A percentile compares a stretch with the other conserved stretches of the same genome.
These are phyloP conservation scores for Hestina assimilis DNA, from an alignment of 1,140 invertebrate genomes.

Conservation along the genomic window DNA sequence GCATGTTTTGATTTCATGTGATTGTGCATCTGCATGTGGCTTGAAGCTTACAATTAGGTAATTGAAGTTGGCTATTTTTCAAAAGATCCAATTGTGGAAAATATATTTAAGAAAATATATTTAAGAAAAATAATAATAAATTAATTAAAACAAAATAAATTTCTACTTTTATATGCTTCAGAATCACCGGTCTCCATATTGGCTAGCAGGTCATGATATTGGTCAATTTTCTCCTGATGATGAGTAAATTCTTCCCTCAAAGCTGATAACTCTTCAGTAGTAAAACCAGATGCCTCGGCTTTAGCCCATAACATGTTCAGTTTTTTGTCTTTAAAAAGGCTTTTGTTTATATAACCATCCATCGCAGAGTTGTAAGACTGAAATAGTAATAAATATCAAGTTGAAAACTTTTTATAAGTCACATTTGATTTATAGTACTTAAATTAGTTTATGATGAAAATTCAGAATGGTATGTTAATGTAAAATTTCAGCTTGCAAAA, in stretches of 20 bases:
- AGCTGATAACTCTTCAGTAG: slow-evolving; percentile 87
- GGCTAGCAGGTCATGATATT: slow-evolving; percentile 89
- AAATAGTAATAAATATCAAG: slow-evolving; percentile 5
- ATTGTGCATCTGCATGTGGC: too few species aligned
- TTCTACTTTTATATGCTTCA: slow-evolving; percentile 82
- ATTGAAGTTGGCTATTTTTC: too few species aligned
- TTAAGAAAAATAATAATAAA: background rate
- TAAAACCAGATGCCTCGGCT: slow-evolving; percentile 91
- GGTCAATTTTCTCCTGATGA: slow-evolving; percentile 95
- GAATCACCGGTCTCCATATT: slow-evolving; percentile 80
- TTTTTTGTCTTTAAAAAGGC: slow-evolving; percentile 93
- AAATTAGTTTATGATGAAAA: too few species aligned
- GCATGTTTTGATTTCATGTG: too few species aligned
- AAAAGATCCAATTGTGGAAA: too few species aligned
- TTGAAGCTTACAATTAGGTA: too few species aligned
- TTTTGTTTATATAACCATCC: slow-evolving; percentile 84
- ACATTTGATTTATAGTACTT: background rate
- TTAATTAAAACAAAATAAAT: background rate
- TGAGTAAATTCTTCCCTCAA: slow-evolving; percentile 94
- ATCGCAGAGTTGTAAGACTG: slow-evolving; percentile 79
- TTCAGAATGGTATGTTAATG: too few species aligned
- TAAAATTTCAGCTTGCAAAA: too few species aligned
- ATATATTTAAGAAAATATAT: too few species aligned
- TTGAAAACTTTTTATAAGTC: background rate
- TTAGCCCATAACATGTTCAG: slow-evolving; percentile 94